Evolutionary conservation across 2,797 vertebrate species (phyloP).

Genomic region (Oophaga sylvatica): DNA sequence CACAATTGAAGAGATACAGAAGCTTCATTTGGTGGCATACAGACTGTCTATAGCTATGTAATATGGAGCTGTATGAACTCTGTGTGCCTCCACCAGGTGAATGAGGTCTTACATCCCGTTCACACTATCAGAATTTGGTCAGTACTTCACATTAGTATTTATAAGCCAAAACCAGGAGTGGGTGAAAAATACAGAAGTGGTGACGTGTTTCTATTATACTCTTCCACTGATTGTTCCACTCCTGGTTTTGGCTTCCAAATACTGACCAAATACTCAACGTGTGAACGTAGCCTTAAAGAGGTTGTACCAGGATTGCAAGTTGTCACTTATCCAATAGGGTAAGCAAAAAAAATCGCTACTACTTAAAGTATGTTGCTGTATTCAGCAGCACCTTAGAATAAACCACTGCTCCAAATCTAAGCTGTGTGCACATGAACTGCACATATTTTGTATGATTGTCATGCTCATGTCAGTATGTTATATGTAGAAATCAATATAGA

Average conservation of each 20-base stretch:
- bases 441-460: slow-evolving; percentile 12
- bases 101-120: no score
- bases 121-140: no score
- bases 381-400: neutral
- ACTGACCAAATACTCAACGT: no score
- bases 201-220: no score
- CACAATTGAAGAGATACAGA: neutral
- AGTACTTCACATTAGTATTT: no score
- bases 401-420: neutral
- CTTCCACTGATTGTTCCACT: no score
- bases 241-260: no score
- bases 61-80: neutral
- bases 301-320: no score
- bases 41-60: neutral
- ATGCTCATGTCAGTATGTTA: slow-evolving; percentile 22
- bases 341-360: neutral
- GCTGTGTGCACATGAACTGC: neutral
- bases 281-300: no score
- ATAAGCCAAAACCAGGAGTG: no score
- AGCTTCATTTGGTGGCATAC: neutral
- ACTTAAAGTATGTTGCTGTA: neutral
- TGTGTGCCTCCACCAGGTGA: neutral
- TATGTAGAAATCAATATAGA: slow-evolving; percentile 22
- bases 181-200: no score
- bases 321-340: no score